phyloP scores from a whole-genome alignment of 37 sponge, comb jelly and placozoan genomes.

The Agelas oroides region DNA sequence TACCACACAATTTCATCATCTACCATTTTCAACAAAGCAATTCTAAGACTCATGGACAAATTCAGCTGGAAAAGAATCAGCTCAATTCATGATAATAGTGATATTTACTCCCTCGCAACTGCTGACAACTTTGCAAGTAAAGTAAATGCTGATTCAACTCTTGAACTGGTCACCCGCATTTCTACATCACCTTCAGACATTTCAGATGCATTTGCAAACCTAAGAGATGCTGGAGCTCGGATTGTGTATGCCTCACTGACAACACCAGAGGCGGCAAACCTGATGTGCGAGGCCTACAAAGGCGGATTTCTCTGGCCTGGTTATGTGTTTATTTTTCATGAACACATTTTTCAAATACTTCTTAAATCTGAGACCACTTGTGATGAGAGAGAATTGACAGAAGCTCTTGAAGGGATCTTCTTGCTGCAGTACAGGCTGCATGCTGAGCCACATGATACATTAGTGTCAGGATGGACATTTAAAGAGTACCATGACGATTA shows the following conservation, averaged over 20 bases:
- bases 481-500: slow-evolving; percentile 15
- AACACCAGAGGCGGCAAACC: background rate
- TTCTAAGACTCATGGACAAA: slow-evolving; percentile 20
- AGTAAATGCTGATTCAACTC: too few relatives aligned
- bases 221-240: background rate
- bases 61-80: background rate
- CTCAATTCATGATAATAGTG: background rate
- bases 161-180: too few relatives aligned
- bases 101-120: background rate
- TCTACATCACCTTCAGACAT: background rate
- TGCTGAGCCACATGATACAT: background rate
- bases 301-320: slow-evolving; percentile 12
- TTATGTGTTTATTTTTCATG: slow-evolving; percentile 36
- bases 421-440: background rate
- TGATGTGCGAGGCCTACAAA: slow-evolving; percentile 29
- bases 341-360: background rate
- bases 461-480: background rate
- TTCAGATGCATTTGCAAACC: background rate
- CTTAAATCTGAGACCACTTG: background rate
- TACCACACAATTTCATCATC: slow-evolving; percentile 30
- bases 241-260: slow-evolving; percentile 16
- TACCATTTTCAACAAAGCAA: slow-evolving; percentile 2
- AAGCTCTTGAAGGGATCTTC: slow-evolving; percentile 23
- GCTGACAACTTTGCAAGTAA: too few relatives aligned
- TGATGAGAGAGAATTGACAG: background rate